Base-by-base conservation (phyloP, 2,113 vertebrate species). In the Nothoprocta pentlandii region DNA sequence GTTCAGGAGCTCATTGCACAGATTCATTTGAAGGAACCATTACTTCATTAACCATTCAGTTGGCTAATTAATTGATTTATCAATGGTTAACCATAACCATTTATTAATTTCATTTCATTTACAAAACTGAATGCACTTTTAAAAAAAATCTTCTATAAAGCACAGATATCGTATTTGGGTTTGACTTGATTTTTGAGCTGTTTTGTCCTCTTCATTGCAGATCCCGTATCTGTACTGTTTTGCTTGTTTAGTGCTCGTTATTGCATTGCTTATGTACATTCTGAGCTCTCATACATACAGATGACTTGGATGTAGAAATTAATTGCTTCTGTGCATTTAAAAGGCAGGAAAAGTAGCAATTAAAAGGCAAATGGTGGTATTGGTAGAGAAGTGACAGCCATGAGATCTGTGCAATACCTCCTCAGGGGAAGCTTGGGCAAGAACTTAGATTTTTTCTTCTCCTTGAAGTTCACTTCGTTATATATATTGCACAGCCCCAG, bases 71-170 rank as follows among this genome's bases (percentile, higher is more conserved):
- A 39, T 39, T 39, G 36, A 39, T 39, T 39, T 39, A 39, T 39
- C 36, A 39, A 39, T 39, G 36, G 36, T 39, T 39, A 39, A 39
- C 36, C 36, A 39, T 39, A 39, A 39, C 36, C 36, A 34, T 39
- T 73, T 90, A 88, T 87, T 95, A 89, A 87, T 83, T 95, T 93
- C 32, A 41, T 91, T 58, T 92, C 97, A 89, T 94, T 97, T 96
- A 93, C 66, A 93, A 9, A 79, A 78, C 77, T n/a, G n/a, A 93
- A 86, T 42, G 77, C n/a, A 3, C 3, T 74, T 95, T 85, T 80
- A 41, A 83, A 90, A 39, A 11, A 58, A 4, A 28, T 74, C 16
- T 76, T 19, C 28, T 74, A 34, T 21, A 62, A 76, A 69, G 11
- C 14, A 53, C 36, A 5, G 1, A 16, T 85, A 69, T 58, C 66